Conservation (phyloP, 2,113 vertebrate genomes). For the Strix uralensis region DNA sequence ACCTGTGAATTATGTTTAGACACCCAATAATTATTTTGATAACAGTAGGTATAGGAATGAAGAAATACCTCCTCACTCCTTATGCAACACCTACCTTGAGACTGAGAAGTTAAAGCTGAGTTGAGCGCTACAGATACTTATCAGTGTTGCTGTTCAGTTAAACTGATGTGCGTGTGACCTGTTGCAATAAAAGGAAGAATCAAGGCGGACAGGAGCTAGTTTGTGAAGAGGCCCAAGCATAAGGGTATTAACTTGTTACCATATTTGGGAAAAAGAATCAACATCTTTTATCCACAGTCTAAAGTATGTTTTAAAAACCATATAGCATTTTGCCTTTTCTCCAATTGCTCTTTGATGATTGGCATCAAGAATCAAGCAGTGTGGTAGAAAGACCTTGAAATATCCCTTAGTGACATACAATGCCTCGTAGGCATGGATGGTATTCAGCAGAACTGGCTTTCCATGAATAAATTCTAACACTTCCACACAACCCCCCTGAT, state of each 20-base stretch:
- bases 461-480: not conserved
- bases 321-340: not conserved
- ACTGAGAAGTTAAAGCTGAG: not conserved
- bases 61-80: not conserved
- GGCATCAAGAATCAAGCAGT: not conserved
- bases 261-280: not conserved
- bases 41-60: not conserved
- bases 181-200: not conserved
- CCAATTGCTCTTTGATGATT: not conserved
- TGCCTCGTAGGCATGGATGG: not conserved
- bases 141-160: not conserved
- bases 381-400: not conserved
- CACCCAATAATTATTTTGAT: not conserved
- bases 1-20: not conserved
- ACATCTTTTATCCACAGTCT: not conserved
- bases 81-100: not conserved
- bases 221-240: not conserved
- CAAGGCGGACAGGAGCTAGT: not conserved
- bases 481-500: not conserved
- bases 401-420: not conserved
- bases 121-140: not conserved
- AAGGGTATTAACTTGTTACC: not conserved
- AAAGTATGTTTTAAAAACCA: not conserved
- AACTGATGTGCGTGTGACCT: not conserved
- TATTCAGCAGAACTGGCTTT: not conserved